These are phyloP conservation scores for Poecilobothrus nobilitatus DNA, from an alignment of 2,888 invertebrate species.

Conservation along the genomic window DNA sequence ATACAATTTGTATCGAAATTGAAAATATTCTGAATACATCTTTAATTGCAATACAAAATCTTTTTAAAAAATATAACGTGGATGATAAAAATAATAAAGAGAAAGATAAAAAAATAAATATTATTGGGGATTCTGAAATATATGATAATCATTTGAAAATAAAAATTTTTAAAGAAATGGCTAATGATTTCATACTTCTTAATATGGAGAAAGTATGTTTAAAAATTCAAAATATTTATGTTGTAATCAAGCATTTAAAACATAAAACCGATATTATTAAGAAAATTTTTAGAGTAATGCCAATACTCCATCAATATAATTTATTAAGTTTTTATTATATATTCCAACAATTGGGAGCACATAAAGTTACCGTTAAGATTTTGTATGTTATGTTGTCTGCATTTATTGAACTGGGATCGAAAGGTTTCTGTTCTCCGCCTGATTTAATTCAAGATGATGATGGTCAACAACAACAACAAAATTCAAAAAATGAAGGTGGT, in stretches of 20 bases:
- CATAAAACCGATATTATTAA: slow-evolving; percentile 28
- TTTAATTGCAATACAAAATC: slow-evolving; percentile 51
- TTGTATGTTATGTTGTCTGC: slow-evolving; percentile 71
- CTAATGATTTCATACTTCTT: slow-evolving; percentile 52
- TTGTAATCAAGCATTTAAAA: slow-evolving; percentile 29
- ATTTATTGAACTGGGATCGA: slow-evolving; percentile 72
- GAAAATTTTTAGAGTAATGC: slow-evolving; percentile 42
- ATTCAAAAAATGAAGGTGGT: slow-evolving; percentile 58
- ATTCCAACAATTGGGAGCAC: slow-evolving; percentile 66
- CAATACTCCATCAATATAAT: slow-evolving; percentile 69
- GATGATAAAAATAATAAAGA: slow-evolving; percentile 21
- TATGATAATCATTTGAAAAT: slow-evolving; percentile 60
- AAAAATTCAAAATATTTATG: slow-evolving; percentile 28
- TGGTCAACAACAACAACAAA: slow-evolving; percentile 46
- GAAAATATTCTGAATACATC: slow-evolving; percentile 48
- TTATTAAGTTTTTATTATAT: slow-evolving; percentile 70
- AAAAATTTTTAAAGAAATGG: slow-evolving; percentile 55
- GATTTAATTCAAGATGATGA: slow-evolving; percentile 70
- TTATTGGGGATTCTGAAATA: slow-evolving; percentile 42
- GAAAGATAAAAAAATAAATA: slow-evolving; percentile 18
- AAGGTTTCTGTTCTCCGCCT: slow-evolving; percentile 89
- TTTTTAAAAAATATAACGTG: slow-evolving; percentile 47
- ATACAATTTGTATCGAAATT: slow-evolving; percentile 37
- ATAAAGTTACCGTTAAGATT: slow-evolving; percentile 74
- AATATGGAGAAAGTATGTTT: slow-evolving; percentile 47